Base-by-base conservation (phyloP, 2,888 invertebrate species). In the Ariolimax columbianus region DNA sequence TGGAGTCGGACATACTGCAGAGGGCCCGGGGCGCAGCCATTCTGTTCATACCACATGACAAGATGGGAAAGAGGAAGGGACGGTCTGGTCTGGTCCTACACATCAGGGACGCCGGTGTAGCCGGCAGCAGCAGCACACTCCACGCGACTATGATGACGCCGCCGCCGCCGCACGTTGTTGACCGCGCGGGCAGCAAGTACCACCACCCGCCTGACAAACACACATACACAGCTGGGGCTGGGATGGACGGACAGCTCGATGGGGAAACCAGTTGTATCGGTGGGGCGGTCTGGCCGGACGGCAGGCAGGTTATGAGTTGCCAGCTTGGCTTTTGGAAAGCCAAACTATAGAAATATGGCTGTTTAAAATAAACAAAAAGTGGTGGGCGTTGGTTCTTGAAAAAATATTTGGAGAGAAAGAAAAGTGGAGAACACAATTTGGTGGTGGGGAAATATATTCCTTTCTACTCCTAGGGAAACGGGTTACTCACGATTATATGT, bases 31-130 rank as follows among this genome's bases (percentile, higher is more conserved):
- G 68, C 38, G 68, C 63, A 43, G 38, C 33, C 66, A 43, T 40
- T 43, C 33, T 68, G 38, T 63, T 66, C 80, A 68, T 38, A n/a
- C 63, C 43, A 66, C 80, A 68, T 43, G 75, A 75, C 75, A 47
- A 75, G 38, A 38, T 40, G 72, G n/a, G 19, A 72, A 3, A 40
- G 72, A 70, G 70, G 38, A 70, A 30, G 70, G 70, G 68, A 38
- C 7, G 70, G 38, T 38, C 68, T 38, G 33, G 70, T 38, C 40
- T 26, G 40, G 7, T 63, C 40, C 26, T 72, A 72, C 72, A 72
- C 72, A 72, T 72, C 40, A 26, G 40, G 72, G 40, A 38, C 72
- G 72, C 38, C 7, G 40, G 36, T 38, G 72, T 40, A n/a, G n/a
- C n/a, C n/a, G n/a, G n/a, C n/a, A n/a, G n/a, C n/a, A n/a, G n/a